Evolutionary conservation across 2,888 invertebrate genomes (phyloP).

Genomic region (Polia nebulosa): DNA sequence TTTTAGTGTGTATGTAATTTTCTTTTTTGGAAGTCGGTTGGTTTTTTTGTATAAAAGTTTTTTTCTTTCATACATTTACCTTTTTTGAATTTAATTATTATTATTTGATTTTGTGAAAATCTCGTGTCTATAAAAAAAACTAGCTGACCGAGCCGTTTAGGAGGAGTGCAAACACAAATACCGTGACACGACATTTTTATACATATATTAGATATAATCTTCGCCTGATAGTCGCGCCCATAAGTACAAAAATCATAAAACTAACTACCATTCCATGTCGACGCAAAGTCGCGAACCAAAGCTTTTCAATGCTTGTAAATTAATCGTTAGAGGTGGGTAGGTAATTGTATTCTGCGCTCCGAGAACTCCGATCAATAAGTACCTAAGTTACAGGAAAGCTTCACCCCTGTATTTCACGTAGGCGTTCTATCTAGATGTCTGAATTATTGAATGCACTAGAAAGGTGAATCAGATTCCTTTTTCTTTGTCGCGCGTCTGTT

Average conservation of each 20-base stretch:
- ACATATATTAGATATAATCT: no score
- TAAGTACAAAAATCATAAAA: neutral
- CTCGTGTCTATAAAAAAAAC: no score
- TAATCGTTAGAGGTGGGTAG: neutral
- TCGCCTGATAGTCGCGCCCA: no score
- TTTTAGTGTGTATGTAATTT: no score
- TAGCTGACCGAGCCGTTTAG: no score
- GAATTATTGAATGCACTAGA: slow-evolving; percentile 39
- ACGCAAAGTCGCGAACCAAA: neutral
- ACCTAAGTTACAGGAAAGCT: neutral
- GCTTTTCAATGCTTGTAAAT: neutral
- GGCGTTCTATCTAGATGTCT: neutral
- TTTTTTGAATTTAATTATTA: no score
- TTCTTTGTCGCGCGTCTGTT: neutral
- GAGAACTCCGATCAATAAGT: slow-evolving; percentile 18
- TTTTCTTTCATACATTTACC: no score
- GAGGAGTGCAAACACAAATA: no score
- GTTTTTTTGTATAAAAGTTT: no score
- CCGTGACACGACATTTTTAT: no score
- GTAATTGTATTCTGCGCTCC: neutral
- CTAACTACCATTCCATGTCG: neutral
- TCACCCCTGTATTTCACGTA: neutral
- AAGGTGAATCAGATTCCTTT: neutral
- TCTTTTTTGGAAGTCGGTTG: no score
- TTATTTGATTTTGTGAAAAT: no score